Percentiles rank a stretch among this genome's conserved stretches.
Conservation (phyloP, 2,888 invertebrate genomes). For the Synanthedon tipuliformis region DNA sequence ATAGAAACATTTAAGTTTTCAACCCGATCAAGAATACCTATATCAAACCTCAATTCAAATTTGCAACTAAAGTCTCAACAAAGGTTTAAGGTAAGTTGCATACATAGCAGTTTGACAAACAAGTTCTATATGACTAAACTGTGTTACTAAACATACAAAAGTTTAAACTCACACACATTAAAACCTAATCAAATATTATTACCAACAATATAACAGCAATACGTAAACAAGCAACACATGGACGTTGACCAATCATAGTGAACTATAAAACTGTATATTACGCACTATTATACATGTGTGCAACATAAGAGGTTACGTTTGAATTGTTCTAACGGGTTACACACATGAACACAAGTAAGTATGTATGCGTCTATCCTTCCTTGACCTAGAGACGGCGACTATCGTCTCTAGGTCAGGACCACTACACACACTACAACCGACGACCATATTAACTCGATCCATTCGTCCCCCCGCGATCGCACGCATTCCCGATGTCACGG, state of each 20-base stretch:
- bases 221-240: too few relatives aligned
- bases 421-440: conserved; percentile 49
- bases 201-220: too few relatives aligned
- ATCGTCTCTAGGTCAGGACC: conserved; percentile 65
- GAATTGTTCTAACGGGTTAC: conserved; percentile 4
- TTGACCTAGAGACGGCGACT: conserved; percentile 64
- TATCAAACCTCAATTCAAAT: too few relatives aligned
- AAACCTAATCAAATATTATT: too few relatives aligned
- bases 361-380: conserved; percentile 54
- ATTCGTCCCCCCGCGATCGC: conserved; percentile 10
- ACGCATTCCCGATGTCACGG: conserved; percentile 8
- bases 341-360: conserved; percentile 1
- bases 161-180: too few relatives aligned
- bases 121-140: too few relatives aligned
- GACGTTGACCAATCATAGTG: background rate
- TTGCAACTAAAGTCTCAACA: too few relatives aligned
- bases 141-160: too few relatives aligned
- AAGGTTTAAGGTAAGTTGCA: too few relatives aligned
- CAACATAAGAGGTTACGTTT: conserved; percentile 2
- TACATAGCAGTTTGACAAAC: too few relatives aligned
- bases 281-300: conserved; percentile 32
- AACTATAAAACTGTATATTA: conserved; percentile 9
- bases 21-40: too few relatives aligned
- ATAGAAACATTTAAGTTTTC: too few relatives aligned
- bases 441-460: conserved; percentile 29